These are phyloP conservation scores for Polietes domitor DNA, from an alignment of 2,888 invertebrate genomes.

Conservation along the genomic window DNA sequence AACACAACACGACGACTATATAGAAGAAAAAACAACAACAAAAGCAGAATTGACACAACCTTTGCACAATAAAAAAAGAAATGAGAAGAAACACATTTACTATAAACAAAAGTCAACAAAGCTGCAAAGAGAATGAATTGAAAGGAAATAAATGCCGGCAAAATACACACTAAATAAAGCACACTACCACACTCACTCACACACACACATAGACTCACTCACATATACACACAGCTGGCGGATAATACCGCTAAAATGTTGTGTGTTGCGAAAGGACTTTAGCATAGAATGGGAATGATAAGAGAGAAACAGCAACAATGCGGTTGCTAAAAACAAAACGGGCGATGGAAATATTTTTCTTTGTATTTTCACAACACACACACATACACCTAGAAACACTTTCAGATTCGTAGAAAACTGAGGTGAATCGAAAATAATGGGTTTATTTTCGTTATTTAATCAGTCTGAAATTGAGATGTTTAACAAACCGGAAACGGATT, in stretches of 20 bases:
- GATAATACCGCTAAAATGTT: slow-evolving; percentile 44
- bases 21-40: slow-evolving; percentile 25
- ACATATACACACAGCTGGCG: background rate
- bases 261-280: background rate
- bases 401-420: background rate
- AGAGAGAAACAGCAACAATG: background rate
- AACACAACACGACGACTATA: background rate
- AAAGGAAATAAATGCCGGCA: slow-evolving; percentile 68
- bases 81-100: slow-evolving; percentile 34
- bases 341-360: background rate
- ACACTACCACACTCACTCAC: slow-evolving; percentile 53
- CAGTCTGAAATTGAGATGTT: background rate
- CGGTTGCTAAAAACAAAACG: background rate
- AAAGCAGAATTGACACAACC: slow-evolving; percentile 72
- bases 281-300: background rate
- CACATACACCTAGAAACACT: too few species aligned
- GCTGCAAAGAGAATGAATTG: background rate
- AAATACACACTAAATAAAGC: slow-evolving; percentile 72
- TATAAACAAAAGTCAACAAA: slow-evolving; percentile 35
- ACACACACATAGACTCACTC: slow-evolving; percentile 32
- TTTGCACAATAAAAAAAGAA: slow-evolving; percentile 18
- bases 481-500: background rate
- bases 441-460: background rate
- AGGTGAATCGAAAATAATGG: background rate
- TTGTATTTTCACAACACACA: background rate